Base-by-base conservation (phyloP, 2,888 invertebrate species). In the Hydrotaea cyrtoneurina region DNA sequence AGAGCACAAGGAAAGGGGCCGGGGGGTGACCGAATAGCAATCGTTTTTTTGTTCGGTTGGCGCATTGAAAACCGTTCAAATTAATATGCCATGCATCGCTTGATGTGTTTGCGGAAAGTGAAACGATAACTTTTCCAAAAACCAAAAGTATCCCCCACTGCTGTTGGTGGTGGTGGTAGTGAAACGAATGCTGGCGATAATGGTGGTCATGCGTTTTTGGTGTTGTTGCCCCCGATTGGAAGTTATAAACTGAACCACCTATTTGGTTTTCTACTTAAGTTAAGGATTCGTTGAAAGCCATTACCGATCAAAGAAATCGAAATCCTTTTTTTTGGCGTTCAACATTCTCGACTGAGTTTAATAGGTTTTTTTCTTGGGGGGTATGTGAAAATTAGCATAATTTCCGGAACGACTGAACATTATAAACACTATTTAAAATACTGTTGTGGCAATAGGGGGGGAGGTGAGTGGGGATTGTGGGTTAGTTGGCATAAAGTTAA, bases 21-120 rank as follows among this genome's bases (percentile, higher is more conserved):
- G 11, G 19, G 4, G 46, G 0, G 0, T 39, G 17, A 43, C 26
- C 13, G 19, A 19, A 39, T 7, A 10, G 26, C 50, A 55, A 78
- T 23, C 19, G 43, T 73, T 64, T 72, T 72, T 77, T 59, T 57
- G 23, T 8, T n/a, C n/a, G 3, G 11, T 17, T 10, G 19, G n/a
- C 21, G 19, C 50, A 71, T 69, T 71, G 71, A 85, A 62, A 69
- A 79, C 53, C 82, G 79, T 79, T 85, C 46, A 85, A 82, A 82
- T 85, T 82, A 85, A 85, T 85, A 85, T 79, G 82, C 79, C 76
- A 77, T 59, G 82, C 82, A 82, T 77, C 78, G 79, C 78, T 77
- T 62, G 79, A 77, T 79, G 78, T 74, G 31, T 50, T 43, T 79
- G 53, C 75, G 39, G 66, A 66, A 75, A 76, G 76, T 81, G 75